Evolutionary conservation across 2,113 vertebrate species (phyloP).

Genomic region (Podilymbus podiceps): DNA sequence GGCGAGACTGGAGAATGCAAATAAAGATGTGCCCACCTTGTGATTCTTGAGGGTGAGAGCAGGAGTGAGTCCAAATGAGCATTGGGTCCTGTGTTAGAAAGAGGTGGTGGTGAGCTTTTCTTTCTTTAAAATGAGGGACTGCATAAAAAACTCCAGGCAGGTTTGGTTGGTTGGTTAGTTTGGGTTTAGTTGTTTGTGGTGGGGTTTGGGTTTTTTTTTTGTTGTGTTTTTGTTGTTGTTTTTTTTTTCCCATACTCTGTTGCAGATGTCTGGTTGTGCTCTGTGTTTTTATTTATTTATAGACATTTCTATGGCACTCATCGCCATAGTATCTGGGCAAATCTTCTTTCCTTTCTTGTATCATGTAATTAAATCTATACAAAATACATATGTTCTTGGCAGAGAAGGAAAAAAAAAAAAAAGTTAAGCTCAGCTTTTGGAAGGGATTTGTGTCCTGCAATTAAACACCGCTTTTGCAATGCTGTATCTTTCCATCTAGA

Average conservation of each 20-base stretch:
- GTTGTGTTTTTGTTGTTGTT: too few species aligned
- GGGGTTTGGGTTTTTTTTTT: too few species aligned
- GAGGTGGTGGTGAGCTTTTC: background rate
- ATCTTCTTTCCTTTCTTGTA: slow-evolving; percentile 26
- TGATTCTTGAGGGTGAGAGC: background rate
- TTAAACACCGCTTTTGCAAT: slow-evolving; percentile 51
- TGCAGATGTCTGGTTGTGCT: background rate
- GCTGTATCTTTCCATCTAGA: background rate
- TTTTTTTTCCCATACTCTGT: background rate
- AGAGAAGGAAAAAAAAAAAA: background rate
- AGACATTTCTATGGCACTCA: slow-evolving; percentile 20
- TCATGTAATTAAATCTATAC: slow-evolving; percentile 57
- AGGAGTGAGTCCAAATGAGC: background rate
- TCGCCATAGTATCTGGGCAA: background rate
- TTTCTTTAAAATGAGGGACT: background rate
- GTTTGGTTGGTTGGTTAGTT: background rate
- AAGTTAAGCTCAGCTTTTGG: slow-evolving; percentile 39
- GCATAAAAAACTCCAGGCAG: background rate
- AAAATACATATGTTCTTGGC: slow-evolving; percentile 67
- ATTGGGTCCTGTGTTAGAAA: background rate
- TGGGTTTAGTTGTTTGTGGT: background rate
- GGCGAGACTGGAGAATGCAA: slow-evolving; percentile 19
- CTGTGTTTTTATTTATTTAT: slow-evolving; percentile 23
- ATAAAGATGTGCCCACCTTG: background rate
- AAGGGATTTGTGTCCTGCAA: slow-evolving; percentile 50